Evolutionary conservation across 1,140 invertebrate species (phyloP).

Genomic region (Argopecten irradians): DNA sequence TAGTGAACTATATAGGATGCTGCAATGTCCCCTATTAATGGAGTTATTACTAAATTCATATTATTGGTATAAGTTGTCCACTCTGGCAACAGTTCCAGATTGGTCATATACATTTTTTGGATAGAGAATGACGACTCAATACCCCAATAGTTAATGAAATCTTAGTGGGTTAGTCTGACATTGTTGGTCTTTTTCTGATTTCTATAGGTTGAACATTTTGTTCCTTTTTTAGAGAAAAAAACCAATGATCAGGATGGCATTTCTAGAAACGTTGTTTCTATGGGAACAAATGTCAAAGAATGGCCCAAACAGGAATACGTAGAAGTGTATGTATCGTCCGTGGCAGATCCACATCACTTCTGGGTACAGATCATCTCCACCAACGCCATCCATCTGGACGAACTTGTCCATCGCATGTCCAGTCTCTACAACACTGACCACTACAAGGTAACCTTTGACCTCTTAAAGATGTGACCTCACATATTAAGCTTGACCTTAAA

Average conservation of each 20-base stretch:
- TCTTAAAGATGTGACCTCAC: neutral
- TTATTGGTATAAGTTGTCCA: too few relatives aligned
- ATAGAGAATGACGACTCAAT: too few relatives aligned
- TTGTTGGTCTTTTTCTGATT: too few relatives aligned
- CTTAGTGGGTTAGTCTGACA: too few relatives aligned
- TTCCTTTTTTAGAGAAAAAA: neutral
- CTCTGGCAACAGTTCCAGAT: too few relatives aligned
- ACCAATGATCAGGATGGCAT: neutral
- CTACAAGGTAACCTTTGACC: constrained; percentile 28
- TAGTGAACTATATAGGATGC: too few relatives aligned
- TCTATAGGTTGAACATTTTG: neutral
- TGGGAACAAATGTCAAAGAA: constrained; percentile 75
- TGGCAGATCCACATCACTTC: constrained; percentile 42
- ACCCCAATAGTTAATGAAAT: too few relatives aligned
- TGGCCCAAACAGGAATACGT: constrained; percentile 37
- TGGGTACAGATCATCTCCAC: constrained; percentile 47
- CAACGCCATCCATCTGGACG: constrained; percentile 43
- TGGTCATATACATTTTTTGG: too few relatives aligned
- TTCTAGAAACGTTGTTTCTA: constrained; percentile 31
- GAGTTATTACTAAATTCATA: too few relatives aligned
- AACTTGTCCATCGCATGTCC: constrained; percentile 42
- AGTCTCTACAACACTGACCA: constrained; percentile 39
- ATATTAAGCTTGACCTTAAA: neutral
- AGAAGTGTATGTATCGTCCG: constrained; percentile 52
- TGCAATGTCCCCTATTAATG: too few relatives aligned